phyloP scores from a whole-genome alignment of 2,888 invertebrate genomes.

The Tipula helvola region DNA sequence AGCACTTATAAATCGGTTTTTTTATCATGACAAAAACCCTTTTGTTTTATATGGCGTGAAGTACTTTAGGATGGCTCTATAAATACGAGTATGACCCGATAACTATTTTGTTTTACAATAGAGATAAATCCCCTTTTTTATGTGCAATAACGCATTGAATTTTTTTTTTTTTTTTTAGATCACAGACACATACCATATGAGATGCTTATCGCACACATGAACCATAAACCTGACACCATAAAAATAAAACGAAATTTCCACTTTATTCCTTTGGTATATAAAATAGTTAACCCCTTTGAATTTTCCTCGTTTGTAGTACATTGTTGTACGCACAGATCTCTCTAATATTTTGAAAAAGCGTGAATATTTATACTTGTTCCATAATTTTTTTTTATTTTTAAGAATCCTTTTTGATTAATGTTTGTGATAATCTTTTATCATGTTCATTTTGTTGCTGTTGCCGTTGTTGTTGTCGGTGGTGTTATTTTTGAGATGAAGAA shows the following conservation, averaged over 20 bases:
- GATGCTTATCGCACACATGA: neutral
- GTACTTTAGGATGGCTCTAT: neutral
- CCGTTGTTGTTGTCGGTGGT: neutral
- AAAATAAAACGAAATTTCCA: neutral
- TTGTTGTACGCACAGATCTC: neutral
- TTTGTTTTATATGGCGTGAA: neutral
- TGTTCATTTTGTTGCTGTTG: neutral
- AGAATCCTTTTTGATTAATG: constrained; percentile 4
- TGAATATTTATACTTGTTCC: neutral
- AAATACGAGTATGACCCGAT: neutral
- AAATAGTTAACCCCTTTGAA: neutral
- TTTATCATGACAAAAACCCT: neutral
- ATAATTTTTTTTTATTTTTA: neutral
- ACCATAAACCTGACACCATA: neutral
- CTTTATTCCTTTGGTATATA: neutral
- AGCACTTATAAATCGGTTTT: too few species aligned
- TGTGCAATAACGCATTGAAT: neutral
- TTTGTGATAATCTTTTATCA: neutral
- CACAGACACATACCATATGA: neutral
- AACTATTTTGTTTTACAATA: neutral
- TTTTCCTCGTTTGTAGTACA: neutral
- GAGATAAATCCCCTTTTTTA: neutral
- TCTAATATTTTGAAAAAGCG: neutral
- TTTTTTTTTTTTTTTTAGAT: neutral
- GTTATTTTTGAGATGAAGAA: neutral